Evolutionary conservation across 1,140 invertebrate species (phyloP), one percentile per base, ranked within the genome.

Genomic region (Bombyx mandarina): DNA sequence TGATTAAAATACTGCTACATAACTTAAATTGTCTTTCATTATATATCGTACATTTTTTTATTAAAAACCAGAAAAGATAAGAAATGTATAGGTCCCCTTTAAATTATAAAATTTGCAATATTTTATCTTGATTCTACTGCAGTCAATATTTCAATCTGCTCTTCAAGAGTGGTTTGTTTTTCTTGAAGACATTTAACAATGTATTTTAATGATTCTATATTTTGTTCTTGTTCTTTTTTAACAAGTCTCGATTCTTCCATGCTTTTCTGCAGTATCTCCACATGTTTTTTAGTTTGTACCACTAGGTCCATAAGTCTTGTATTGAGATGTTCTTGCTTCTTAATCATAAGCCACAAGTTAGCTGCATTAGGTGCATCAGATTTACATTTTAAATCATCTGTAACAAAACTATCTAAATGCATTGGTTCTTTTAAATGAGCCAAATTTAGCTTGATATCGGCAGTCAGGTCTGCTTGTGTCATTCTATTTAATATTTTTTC

Each of bases 121-220:
- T 35, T 8, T 63, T 74, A 82, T 69, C 73, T 73, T 58, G 83
- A 70, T 63, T 86, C 83, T 12, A 86, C 73, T 60, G 77, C 69
- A 56, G 81, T 79, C 52, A 86, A 65, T 53, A 86, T 84, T 67
- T 86, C 83, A 61, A 86, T 77, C 63, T 84, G 79, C 64, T 86
- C 83, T 57, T 86, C 83, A 49, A 79, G 63, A 22, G 79, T 83
- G n/a, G 81, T 70, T 55, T 83, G 77, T 70, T 86, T 86, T 62
- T 86, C 83, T 66, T 86, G 81, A 12, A 86, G 64, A 54, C 78
- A 79, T 67, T 86, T 86, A 4, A 82, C 68, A 61, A 84, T 72
- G 63, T 84, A 86, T 62, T 82, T 86, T 22, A 83, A 67, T 22
- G 71, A 77, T 43, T 84, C 75, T 43, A 74, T 56, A 57, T 58